phyloP scores from a whole-genome alignment of 2,888 invertebrate species.

The Coelopa pilipes region DNA sequence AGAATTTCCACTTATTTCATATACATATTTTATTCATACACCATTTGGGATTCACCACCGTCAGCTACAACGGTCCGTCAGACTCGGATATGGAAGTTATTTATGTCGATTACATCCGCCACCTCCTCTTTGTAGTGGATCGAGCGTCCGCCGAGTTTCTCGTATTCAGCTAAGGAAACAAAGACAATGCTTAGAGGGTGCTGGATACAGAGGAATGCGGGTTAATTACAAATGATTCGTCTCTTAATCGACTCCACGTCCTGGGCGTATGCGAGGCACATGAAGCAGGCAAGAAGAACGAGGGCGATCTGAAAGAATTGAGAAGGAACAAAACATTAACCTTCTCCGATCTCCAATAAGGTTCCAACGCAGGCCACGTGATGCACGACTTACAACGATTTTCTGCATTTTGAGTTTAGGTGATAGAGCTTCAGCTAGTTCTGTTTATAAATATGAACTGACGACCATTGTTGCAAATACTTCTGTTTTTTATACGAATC shows the following conservation, averaged over 20 bases:
- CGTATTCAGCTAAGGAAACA: conserved; percentile 18
- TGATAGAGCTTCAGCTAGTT: not conserved
- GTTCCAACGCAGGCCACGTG: not conserved
- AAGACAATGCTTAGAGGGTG: not conserved
- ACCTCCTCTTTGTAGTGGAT: conserved; percentile 17
- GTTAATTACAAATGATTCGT: conserved; percentile 27
- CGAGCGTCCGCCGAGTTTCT: conserved; percentile 24
- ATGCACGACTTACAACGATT: not conserved
- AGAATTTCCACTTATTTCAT: too few species aligned
- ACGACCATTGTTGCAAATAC: too few species aligned
- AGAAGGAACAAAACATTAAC: not conserved
- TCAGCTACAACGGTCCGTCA: too few species aligned
- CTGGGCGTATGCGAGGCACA: conserved; percentile 5
- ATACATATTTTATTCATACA: too few species aligned
- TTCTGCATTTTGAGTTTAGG: not conserved
- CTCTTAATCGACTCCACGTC: conserved; percentile 1
- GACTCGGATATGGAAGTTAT: not conserved
- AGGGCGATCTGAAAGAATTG: conserved; percentile 23
- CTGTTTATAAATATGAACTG: too few species aligned
- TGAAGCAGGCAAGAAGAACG: conserved; percentile 11
- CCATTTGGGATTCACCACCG: too few species aligned
- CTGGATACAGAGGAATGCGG: too few species aligned
- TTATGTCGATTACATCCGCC: conserved; percentile 22
- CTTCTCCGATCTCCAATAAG: not conserved
- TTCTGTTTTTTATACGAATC: too few species aligned